Evolutionary conservation across 2,888 invertebrate genomes (phyloP).

Genomic region (Monoplex corrugatus): DNA sequence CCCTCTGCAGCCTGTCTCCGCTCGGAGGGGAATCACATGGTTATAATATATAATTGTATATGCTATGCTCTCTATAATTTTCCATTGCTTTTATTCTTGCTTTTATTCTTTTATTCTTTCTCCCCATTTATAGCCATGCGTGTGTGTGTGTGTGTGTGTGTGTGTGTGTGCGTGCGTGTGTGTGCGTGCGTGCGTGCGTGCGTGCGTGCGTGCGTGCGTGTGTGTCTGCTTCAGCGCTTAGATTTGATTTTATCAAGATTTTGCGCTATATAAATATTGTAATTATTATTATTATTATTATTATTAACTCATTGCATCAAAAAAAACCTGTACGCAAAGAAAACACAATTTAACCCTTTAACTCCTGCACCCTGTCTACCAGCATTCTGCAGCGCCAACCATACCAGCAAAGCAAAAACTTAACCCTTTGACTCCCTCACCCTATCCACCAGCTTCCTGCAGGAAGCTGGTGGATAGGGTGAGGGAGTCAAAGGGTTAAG

Average conservation of each 20-base stretch:
- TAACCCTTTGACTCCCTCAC: too few species aligned
- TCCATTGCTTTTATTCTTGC: background rate
- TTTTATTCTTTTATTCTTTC: background rate
- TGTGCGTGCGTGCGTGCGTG: background rate
- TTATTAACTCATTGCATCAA: too few species aligned
- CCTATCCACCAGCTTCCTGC: too few species aligned
- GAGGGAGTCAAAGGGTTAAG: too few species aligned
- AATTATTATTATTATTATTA: too few species aligned
- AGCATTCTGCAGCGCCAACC: too few species aligned
- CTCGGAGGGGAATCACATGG: background rate
- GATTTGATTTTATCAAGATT: too few species aligned
- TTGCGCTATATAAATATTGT: too few species aligned
- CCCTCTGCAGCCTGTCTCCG: too few species aligned
- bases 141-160: background rate
- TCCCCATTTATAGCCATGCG: background rate
- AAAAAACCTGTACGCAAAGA: too few species aligned
- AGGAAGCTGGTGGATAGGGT: too few species aligned
- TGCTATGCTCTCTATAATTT: background rate
- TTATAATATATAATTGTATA: background rate
- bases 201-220: background rate
- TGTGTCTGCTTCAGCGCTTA: background rate
- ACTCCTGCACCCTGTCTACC: background rate
- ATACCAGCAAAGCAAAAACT: too few species aligned
- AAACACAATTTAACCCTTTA: background rate
- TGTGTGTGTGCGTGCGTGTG: background rate